Evolutionary conservation across 2,888 invertebrate species (phyloP).

Genomic region (Drosophila lutescens): DNA sequence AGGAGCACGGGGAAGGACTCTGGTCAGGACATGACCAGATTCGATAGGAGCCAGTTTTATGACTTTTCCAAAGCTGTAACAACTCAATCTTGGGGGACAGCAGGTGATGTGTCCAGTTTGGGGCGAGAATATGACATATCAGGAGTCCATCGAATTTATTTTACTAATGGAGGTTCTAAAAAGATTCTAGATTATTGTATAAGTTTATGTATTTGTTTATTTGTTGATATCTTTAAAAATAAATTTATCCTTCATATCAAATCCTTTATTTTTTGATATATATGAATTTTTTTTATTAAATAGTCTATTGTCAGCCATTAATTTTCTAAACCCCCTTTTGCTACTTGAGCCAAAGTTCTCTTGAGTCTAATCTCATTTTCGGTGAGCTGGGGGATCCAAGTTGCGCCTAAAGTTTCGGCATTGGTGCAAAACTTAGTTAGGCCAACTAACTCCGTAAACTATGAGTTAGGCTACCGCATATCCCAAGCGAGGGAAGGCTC

Average conservation of each 20-base stretch:
- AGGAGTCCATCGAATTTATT: neutral
- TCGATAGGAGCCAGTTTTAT: conserved; percentile 15
- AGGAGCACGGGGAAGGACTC: neutral
- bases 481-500: conserved; percentile 41
- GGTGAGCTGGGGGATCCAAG: conserved; percentile 39
- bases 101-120: neutral
- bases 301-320: conserved; percentile 12
- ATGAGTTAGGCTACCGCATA: conserved; percentile 34
- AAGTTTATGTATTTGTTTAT: too few species aligned
- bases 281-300: neutral
- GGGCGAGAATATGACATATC: neutral
- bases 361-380: conserved; percentile 71
- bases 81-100: conserved; percentile 15
- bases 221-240: too few species aligned
- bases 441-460: conserved; percentile 60
- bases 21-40: conserved; percentile 5
- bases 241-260: neutral
- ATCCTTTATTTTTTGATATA: neutral
- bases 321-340: conserved; percentile 9
- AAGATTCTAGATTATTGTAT: neutral
- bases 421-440: conserved; percentile 59
- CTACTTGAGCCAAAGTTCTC: conserved; percentile 21
- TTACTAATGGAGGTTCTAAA: neutral
- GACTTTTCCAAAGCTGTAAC: conserved; percentile 17
- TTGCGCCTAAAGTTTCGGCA: conserved; percentile 39